Conservation (phyloP, 23 tunicate species). For the Botrylloides violaceus region DNA sequence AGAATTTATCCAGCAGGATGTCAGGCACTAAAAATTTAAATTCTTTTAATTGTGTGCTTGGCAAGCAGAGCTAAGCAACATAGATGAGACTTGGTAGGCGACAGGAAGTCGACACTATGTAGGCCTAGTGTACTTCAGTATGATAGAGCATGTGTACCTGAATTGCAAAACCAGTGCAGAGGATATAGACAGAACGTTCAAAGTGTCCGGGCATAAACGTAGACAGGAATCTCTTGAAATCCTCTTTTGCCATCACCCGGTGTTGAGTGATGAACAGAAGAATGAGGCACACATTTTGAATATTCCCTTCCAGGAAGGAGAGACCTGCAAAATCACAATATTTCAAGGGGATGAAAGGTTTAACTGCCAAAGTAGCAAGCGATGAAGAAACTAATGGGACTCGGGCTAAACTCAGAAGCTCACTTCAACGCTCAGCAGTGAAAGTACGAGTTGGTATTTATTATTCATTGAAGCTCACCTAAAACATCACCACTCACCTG, state of each 20-base stretch:
- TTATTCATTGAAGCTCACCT: too few relatives aligned
- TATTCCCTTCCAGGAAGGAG: not conserved
- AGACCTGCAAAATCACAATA: not conserved
- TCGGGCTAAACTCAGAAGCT: too few relatives aligned
- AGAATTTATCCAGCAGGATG: constrained; percentile 9
- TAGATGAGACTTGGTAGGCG: too few relatives aligned
- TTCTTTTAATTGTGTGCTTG: too few relatives aligned
- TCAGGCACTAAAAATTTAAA: not conserved
- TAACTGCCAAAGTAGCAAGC: too few relatives aligned
- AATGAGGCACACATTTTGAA: constrained; percentile 1
- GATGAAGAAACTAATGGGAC: too few relatives aligned
- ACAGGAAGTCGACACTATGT: too few relatives aligned
- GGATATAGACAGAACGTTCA: constrained; percentile 2
- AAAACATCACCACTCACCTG: not conserved
- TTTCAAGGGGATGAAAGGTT: too few relatives aligned
- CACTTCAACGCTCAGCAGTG: too few relatives aligned
- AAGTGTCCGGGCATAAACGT: not conserved
- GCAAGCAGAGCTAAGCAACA: too few relatives aligned
- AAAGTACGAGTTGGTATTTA: too few relatives aligned
- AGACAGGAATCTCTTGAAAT: not conserved
- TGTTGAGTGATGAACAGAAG: constrained; percentile 15
- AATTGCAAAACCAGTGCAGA: constrained; percentile 4
- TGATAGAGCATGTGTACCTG: not conserved
- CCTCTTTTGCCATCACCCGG: not conserved
- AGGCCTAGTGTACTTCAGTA: too few relatives aligned